Conservation (phyloP, 2,888 invertebrate species). For the Luffia ferchaultella region DNA sequence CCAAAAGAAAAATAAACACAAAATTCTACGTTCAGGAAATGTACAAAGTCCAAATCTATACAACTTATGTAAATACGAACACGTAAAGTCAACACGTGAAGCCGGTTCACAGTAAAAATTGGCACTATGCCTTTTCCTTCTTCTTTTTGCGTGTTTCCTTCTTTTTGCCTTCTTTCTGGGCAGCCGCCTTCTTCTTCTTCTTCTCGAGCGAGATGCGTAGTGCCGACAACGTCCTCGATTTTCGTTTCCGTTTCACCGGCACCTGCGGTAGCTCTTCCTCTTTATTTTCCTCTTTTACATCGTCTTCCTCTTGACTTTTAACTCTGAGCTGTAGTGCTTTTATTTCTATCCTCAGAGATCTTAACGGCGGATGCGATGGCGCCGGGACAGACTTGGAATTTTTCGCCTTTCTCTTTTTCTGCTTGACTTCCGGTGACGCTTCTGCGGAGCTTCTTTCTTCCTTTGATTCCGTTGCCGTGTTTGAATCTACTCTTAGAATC, state of each 20-base stretch:
- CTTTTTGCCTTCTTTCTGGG: slow-evolving; percentile 26
- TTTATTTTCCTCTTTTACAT: slow-evolving; percentile 33
- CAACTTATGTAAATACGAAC: too few species aligned
- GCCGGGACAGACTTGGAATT: too few species aligned
- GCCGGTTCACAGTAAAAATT: slow-evolving; percentile 33
- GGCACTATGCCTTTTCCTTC: slow-evolving; percentile 56
- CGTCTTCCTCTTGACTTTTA: background rate
- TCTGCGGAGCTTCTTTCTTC: background rate
- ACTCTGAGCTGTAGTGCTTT: background rate
- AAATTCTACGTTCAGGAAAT: too few species aligned
- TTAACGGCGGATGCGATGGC: background rate
- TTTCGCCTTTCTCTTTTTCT: background rate
- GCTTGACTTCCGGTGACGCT: background rate
- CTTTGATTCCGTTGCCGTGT: too few species aligned
- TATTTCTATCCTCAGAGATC: background rate
- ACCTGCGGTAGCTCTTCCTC: slow-evolving; percentile 41
- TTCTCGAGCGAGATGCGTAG: background rate
- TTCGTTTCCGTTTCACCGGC: slow-evolving; percentile 37
- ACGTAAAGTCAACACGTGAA: too few species aligned
- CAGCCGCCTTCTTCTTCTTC: slow-evolving; percentile 16
- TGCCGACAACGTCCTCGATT: slow-evolving; percentile 32
- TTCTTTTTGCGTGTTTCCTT: slow-evolving; percentile 27
- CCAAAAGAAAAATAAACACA: too few species aligned
- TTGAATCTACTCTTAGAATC: too few species aligned
- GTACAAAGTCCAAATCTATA: too few species aligned